A percentile compares a stretch with the other conserved stretches of the same genome.
phyloP scores from a whole-genome alignment of 2,797 vertebrate species.

The Phataginus tetradactyla region DNA sequence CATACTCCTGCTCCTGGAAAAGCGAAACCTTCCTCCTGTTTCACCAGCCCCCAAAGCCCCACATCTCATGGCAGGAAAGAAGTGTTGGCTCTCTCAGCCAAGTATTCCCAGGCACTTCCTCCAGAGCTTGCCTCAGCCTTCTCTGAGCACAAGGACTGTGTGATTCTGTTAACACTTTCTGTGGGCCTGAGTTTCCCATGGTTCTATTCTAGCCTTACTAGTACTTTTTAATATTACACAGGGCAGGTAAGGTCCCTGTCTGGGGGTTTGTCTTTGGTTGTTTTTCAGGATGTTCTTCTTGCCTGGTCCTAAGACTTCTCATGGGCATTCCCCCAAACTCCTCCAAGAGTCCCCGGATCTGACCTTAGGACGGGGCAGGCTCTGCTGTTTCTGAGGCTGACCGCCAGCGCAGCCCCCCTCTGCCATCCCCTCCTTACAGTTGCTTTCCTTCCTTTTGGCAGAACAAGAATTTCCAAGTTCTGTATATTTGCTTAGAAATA shows the following conservation, averaged over 20 bases:
- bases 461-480: slow-evolving; percentile 77
- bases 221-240: not conserved
- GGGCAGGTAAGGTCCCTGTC: not conserved
- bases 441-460: slow-evolving; percentile 39
- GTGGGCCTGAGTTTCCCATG: not conserved
- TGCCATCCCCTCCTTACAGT: not conserved
- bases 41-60: not conserved
- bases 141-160: not conserved
- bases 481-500: slow-evolving; percentile 82
- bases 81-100: not conserved
- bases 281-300: not conserved
- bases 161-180: slow-evolving; percentile 5
- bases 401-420: not conserved
- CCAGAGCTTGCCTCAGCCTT: slow-evolving; percentile 9
- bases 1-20: not conserved
- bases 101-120: not conserved
- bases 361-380: not conserved
- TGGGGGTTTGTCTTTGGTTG: slow-evolving; percentile 43
- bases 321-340: not conserved
- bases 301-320: not conserved
- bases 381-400: not conserved
- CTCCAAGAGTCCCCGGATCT: not conserved
- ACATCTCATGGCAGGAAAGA: not conserved
- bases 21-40: not conserved
- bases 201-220: not conserved